Evolutionary conservation across 2,797 vertebrate species (phyloP).

Genomic region (Platyrinchus mystaceus): DNA sequence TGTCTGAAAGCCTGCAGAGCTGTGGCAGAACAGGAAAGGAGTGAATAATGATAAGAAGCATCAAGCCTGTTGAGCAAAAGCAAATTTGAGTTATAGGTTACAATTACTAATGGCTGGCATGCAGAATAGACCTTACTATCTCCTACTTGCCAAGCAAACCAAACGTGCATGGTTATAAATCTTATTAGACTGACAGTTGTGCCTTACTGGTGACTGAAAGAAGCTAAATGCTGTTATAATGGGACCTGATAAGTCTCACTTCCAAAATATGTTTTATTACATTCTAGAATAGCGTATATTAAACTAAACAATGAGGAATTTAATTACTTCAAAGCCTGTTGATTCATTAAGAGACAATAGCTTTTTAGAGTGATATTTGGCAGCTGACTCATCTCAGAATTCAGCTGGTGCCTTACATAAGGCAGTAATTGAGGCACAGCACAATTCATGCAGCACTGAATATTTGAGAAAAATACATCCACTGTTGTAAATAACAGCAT

Average conservation of each 20-base stretch:
- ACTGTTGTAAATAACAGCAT: constrained; percentile 1
- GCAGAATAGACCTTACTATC: not conserved
- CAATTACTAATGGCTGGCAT: not conserved
- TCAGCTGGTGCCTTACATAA: constrained; percentile 17
- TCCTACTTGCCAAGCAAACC: not conserved
- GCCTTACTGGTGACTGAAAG: not conserved
- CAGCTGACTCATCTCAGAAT: constrained; percentile 33
- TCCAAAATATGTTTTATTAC: constrained; percentile 23
- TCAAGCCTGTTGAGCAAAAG: not conserved
- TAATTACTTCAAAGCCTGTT: constrained; percentile 58
- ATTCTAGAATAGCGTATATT: constrained; percentile 38
- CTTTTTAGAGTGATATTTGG: constrained; percentile 34
- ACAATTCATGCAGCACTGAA: constrained; percentile 14
- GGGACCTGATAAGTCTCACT: not conserved
- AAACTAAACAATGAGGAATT: constrained; percentile 45
- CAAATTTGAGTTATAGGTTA: not conserved
- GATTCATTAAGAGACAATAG: constrained; percentile 49
- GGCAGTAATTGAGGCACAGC: not conserved
- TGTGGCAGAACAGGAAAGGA: not conserved
- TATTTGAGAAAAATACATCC: not conserved
- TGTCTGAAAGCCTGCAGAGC: not conserved
- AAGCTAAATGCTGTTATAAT: constrained; percentile 19
- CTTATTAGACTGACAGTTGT: not conserved
- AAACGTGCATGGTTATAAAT: not conserved
- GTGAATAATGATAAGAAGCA: not conserved